These are phyloP conservation scores for Rissa tridactyla DNA, from an alignment of 2,113 vertebrate genomes.

Conservation along the genomic window DNA sequence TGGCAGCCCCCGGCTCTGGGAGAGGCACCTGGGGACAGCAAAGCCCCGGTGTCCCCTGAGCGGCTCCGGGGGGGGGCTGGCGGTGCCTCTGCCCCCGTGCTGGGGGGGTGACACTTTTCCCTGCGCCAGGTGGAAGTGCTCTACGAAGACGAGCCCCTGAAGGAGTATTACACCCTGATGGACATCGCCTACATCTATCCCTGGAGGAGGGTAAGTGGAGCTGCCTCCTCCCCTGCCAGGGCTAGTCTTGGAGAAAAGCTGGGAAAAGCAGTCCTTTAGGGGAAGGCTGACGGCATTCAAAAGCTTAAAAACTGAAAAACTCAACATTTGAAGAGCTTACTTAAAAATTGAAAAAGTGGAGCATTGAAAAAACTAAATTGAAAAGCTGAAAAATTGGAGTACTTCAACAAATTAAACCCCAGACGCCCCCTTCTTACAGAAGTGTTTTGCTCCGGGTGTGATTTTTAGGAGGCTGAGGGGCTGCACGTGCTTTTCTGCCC, in stretches of 20 bases:
- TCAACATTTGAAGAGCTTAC: not conserved
- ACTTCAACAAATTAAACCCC: no score
- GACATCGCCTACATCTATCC: constrained; percentile 94
- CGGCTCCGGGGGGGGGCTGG: not conserved
- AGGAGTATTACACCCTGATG: constrained; percentile 96
- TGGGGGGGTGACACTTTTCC: not conserved
- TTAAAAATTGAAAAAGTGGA: not conserved
- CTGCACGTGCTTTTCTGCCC: not conserved
- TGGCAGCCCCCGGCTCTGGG: not conserved
- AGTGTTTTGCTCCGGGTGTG: not conserved
- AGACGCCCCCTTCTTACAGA: not conserved
- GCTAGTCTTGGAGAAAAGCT: not conserved
- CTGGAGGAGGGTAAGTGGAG: constrained; percentile 85
- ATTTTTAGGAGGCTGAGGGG: not conserved
- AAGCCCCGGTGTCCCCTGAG: not conserved
- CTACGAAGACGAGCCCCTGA: constrained; percentile 89
- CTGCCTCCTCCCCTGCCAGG: not conserved
- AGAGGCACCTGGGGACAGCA: not conserved
- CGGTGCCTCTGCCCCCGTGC: not conserved
- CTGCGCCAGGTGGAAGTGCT: constrained; percentile 86
- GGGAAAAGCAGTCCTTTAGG: not conserved
- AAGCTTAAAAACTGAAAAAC: not conserved
- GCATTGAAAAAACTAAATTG: no score
- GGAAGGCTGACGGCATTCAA: not conserved
- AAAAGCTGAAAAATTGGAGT: not conserved